A percentile compares a stretch with the other conserved stretches of the same genome.
Conservation (phyloP, 1,140 invertebrate genomes). For the Cyclina sinensis region DNA sequence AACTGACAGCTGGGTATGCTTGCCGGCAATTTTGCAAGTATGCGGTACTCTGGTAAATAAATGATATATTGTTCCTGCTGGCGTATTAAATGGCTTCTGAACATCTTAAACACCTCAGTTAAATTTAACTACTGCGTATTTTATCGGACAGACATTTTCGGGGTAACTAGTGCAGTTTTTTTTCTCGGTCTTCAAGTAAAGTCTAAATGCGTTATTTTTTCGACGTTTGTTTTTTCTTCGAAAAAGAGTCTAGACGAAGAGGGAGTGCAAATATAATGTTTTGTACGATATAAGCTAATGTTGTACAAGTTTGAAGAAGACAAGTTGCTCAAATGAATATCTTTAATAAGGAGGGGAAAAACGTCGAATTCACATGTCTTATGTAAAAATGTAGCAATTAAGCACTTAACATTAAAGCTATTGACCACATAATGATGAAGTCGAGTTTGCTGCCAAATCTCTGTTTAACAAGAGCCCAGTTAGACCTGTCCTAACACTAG, state of each 20-base stretch:
- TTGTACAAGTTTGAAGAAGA: too few species aligned
- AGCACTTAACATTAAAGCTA: too few species aligned
- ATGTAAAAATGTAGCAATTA: too few species aligned
- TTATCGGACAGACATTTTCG: background rate
- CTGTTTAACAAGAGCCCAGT: background rate
- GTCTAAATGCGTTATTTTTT: too few species aligned
- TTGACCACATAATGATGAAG: background rate
- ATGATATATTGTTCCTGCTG: slow-evolving; percentile 11
- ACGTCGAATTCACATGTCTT: too few species aligned
- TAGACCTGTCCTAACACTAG: background rate
- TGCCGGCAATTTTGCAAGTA: background rate
- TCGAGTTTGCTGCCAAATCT: background rate
- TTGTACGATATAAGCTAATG: too few species aligned
- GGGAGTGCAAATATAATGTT: too few species aligned
- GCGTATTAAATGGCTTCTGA: background rate
- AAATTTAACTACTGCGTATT: background rate
- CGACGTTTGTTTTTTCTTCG: too few species aligned
- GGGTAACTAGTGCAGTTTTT: background rate
- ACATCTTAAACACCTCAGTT: background rate
- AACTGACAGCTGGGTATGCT: slow-evolving; percentile 27
- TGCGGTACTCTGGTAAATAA: slow-evolving; percentile 12
- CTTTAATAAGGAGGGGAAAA: too few species aligned
- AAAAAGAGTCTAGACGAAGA: too few species aligned
- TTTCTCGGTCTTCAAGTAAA: too few species aligned
- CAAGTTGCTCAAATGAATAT: too few species aligned